Percentiles rank a stretch among this genome's conserved stretches.
Conservation (phyloP, 92 coral and sea anemone genomes). For the Pocillopora grandis region DNA sequence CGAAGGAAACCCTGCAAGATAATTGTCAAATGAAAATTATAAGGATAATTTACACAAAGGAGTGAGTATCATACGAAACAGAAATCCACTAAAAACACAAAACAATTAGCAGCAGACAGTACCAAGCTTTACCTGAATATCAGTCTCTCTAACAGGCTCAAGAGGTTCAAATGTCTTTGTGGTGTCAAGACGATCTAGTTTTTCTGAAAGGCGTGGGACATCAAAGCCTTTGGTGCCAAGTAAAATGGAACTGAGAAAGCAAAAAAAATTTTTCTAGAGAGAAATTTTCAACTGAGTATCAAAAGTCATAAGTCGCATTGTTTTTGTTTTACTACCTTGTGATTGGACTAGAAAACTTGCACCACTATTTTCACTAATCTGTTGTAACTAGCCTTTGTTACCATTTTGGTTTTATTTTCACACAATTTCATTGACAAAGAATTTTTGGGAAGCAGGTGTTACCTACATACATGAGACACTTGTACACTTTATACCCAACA, state of each 20-base stretch:
- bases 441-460: no score
- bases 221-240: constrained; percentile 98
- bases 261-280: background rate
- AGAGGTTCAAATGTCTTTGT: constrained; percentile 97
- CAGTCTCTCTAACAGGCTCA: constrained; percentile 97
- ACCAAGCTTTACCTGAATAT: constrained; percentile 77
- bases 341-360: no score
- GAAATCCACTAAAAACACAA: background rate
- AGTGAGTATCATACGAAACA: background rate
- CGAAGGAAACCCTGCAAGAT: constrained; percentile 85
- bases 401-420: no score
- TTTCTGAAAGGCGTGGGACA: constrained; percentile 92
- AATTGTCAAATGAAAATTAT: background rate
- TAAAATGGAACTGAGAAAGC: constrained; percentile 73
- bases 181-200: constrained; percentile 93
- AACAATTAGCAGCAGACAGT: background rate
- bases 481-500: no score
- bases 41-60: background rate
- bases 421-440: no score
- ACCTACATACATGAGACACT: no score
- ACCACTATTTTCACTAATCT: no score
- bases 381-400: no score
- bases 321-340: no score
- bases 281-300: no score
- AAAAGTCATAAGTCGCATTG: no score